These are phyloP conservation scores for Ceraclea dissimilis DNA, from an alignment of 2,888 invertebrate species.

Conservation along the genomic window DNA sequence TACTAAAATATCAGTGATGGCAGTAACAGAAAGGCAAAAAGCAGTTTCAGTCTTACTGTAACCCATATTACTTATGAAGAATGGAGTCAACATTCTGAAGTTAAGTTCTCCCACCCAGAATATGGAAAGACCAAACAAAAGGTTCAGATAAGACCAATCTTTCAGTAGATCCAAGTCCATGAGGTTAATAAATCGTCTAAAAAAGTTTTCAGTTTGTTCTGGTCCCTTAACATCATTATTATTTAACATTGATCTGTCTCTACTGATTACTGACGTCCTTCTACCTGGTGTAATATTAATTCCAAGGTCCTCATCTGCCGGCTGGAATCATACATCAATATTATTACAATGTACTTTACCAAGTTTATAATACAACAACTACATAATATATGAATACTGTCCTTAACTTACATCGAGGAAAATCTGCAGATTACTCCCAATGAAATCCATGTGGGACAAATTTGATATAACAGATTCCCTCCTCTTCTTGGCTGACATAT, in stretches of 20 bases:
- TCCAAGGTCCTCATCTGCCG: constrained; percentile 40
- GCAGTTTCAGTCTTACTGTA: constrained; percentile 62
- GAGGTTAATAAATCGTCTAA: constrained; percentile 52
- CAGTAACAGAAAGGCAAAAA: constrained; percentile 66
- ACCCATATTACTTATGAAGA: constrained; percentile 56
- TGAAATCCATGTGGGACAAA: constrained; percentile 67
- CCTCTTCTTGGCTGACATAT: constrained; percentile 43
- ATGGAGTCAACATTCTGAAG: constrained; percentile 65
- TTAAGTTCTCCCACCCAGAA: constrained; percentile 71
- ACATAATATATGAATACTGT: too few species aligned
- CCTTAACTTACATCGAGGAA: constrained; percentile 56
- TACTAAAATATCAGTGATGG: constrained; percentile 66
- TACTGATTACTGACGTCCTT: constrained; percentile 30
- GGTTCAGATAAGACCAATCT: constrained; percentile 65
- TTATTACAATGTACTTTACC: neutral
- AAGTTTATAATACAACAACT: too few species aligned
- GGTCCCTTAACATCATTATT: constrained; percentile 20
- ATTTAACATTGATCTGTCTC: constrained; percentile 30
- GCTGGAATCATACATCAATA: constrained; percentile 32
- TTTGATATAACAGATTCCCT: constrained; percentile 64
- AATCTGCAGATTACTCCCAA: constrained; percentile 63
- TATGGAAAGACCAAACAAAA: constrained; percentile 62
- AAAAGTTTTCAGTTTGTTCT: constrained; percentile 36
- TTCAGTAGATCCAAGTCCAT: constrained; percentile 66
- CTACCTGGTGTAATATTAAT: constrained; percentile 45